Percentiles rank a stretch among this genome's conserved stretches.
Evolutionary conservation across 2,113 vertebrate species (phyloP).

Genomic region (Rhea americana): DNA sequence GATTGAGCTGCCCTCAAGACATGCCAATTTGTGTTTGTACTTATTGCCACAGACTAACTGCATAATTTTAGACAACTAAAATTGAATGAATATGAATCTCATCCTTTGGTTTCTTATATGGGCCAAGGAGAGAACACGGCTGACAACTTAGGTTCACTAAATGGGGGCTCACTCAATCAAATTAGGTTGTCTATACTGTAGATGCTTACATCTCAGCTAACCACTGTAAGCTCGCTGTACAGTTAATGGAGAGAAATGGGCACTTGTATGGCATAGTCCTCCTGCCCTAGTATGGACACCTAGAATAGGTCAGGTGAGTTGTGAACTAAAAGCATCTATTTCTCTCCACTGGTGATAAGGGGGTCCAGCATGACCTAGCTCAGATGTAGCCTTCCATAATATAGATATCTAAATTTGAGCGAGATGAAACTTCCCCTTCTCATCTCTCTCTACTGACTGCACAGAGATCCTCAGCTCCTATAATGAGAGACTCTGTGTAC

Average conservation of each 20-base stretch:
- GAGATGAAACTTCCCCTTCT: background rate
- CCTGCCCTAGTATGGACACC: background rate
- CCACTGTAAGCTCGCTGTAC: background rate
- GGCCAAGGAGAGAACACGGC: background rate
- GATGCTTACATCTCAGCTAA: background rate
- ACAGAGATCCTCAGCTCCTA: background rate
- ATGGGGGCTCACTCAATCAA: rapidly evolving
- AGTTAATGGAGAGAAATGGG: background rate
- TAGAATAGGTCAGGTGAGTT: background rate
- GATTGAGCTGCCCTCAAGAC: background rate
- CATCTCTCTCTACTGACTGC: background rate
- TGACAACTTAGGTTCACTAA: background rate
- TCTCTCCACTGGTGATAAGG: background rate
- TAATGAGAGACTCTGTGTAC: background rate
- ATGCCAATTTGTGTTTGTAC: background rate
- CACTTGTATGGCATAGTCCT: rapidly evolving
- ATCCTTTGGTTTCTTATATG: background rate
- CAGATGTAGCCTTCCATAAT: background rate
- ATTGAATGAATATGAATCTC: background rate
- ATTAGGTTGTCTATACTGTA: background rate
- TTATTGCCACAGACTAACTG: background rate
- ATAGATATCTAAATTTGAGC: background rate
- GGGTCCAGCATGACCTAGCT: background rate
- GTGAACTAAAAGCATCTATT: background rate
- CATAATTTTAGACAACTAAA: background rate